Evolutionary conservation across 2,888 invertebrate species (phyloP).

Genomic region (Lithosia quadra): DNA sequence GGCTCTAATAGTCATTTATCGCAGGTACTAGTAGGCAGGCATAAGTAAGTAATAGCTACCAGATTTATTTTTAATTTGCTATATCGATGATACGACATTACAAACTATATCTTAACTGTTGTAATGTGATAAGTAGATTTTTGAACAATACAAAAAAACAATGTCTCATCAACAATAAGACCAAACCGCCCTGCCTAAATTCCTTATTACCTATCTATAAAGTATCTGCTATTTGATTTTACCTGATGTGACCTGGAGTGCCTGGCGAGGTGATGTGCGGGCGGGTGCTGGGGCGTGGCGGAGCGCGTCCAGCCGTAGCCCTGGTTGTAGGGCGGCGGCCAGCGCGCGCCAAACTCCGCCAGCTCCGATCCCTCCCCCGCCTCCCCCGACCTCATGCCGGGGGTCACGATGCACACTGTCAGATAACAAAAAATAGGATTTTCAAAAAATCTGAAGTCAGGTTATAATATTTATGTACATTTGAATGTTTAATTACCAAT

Average conservation of each 20-base stretch:
- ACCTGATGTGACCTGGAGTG: slow-evolving; percentile 85
- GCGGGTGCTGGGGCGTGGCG: slow-evolving; percentile 85
- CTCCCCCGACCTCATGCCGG: slow-evolving; percentile 88
- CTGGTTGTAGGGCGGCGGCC: slow-evolving; percentile 87
- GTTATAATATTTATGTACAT: neutral
- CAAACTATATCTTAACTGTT: no score
- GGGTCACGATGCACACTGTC: slow-evolving; percentile 76
- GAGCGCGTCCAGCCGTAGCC: slow-evolving; percentile 86
- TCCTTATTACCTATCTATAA: neutral
- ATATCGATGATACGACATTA: no score
- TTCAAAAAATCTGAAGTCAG: neutral
- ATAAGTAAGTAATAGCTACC: no score
- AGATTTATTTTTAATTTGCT: no score
- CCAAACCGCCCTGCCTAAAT: neutral
- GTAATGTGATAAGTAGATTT: neutral
- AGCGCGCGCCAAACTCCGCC: slow-evolving; percentile 84
- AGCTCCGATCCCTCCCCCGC: slow-evolving; percentile 86
- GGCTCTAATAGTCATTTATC: neutral
- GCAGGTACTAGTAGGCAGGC: no score
- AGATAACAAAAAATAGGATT: slow-evolving; percentile 31
- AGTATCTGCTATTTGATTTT: slow-evolving; percentile 20
- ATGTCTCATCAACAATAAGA: neutral
- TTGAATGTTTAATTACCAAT: no score
- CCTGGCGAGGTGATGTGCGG: slow-evolving; percentile 83
- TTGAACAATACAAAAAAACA: neutral